Conservation (phyloP, 2,113 vertebrate genomes). For the Gasterosteus nipponicus region DNA sequence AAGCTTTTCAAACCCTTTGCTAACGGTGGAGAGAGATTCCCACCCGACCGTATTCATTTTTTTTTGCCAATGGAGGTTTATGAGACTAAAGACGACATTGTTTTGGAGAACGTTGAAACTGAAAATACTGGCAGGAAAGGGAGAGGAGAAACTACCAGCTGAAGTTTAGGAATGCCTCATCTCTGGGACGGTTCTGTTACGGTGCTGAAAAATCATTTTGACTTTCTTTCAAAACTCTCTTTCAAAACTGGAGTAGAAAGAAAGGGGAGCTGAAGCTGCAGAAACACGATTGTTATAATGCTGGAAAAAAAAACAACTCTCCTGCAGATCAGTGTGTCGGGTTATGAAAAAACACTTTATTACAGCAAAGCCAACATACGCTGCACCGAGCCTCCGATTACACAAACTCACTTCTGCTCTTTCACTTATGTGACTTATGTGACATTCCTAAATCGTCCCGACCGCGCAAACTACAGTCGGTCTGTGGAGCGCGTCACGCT, state of each 20-base stretch:
- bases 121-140: constrained; percentile 33
- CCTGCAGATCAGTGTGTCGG: constrained; percentile 4
- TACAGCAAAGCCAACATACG: constrained; percentile 42
- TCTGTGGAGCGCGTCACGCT: no score
- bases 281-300: constrained; percentile 48
- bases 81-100: constrained; percentile 44
- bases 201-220: constrained; percentile 17
- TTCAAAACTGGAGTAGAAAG: constrained; percentile 20
- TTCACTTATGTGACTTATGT: not conserved
- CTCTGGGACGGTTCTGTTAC: constrained; percentile 16
- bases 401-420: constrained; percentile 8
- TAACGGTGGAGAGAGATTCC: constrained; percentile 65
- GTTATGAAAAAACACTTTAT: not conserved
- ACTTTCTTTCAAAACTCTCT: constrained; percentile 28
- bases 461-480: no score
- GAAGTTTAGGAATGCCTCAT: constrained; percentile 3
- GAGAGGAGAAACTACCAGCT: constrained; percentile 22
- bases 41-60: constrained; percentile 55
- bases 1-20: constrained; percentile 56
- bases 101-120: constrained; percentile 43
- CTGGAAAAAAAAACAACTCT: constrained; percentile 32
- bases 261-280: constrained; percentile 31
- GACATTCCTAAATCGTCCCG: not conserved
- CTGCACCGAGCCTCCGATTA: constrained; percentile 23
- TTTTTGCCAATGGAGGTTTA: constrained; percentile 51